Evolutionary conservation across 2,888 invertebrate species (phyloP), one percentile per base, ranked within the genome.

Genomic region (Xylophagus ater): DNA sequence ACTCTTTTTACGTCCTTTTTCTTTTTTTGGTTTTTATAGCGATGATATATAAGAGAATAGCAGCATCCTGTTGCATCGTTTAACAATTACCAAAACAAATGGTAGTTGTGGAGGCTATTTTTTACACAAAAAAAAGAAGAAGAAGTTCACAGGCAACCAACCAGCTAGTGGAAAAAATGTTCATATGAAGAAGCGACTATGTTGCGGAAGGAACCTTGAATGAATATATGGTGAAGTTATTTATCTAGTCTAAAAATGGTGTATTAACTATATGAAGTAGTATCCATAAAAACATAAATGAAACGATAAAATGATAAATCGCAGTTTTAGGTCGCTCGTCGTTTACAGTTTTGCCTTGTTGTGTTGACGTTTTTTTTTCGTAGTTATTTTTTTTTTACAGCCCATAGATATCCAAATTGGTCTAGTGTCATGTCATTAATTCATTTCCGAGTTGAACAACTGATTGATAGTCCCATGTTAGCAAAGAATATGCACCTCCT

Each of bases 21-120:
- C 18, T 4, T 4, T 12, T 12, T 18, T 10, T 6, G 15, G 19
- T 9, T 19, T 31, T 19, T 29, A 14, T 15, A 15, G 29, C 24
- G 14, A 26, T 28, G 18, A 7, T 4, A 26, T 26, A 23, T 15
- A 21, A 23, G 10, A 33, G 23, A 14, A 23, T 13, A 12, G 13
- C 21, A 13, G 14, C 33, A 33, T 41, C 45, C 45, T 45, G 45
- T 45, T 45, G 45, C 45, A 45, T 45, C 43, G 43, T 41, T 45
- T 43, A 45, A 45, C 45, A 45, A 45, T 45, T 45, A 45, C 41
- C 43, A 41, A 43, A 43, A 45, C 41, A 45, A 43, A 45, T 45
- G 35, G 39, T 33, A 42, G 35, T 41, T 45, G 33, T 15, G 42
- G 45, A 40, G 33, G 40, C 29, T 33, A 37, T 20, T 31, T 19